These are phyloP conservation scores for Hemicordylus capensis DNA, from an alignment of 2,113 vertebrate genomes.

Conservation along the genomic window DNA sequence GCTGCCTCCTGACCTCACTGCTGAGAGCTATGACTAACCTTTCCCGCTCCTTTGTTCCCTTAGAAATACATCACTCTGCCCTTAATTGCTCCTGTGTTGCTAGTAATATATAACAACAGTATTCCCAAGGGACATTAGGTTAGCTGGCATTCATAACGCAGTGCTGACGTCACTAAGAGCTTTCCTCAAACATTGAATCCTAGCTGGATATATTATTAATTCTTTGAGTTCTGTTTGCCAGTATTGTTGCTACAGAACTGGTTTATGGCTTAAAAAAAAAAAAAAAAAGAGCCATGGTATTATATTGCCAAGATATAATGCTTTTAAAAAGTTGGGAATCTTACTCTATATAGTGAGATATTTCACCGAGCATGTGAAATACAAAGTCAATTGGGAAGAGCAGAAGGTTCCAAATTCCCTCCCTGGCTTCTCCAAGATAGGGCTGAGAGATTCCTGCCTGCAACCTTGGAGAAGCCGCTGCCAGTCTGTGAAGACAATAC, in stretches of 20 bases:
- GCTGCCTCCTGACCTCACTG: slow-evolving; percentile 8
- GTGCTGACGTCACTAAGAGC: not conserved
- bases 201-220: not conserved
- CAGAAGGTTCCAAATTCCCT: too few species aligned
- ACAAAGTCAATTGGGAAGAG: not conserved
- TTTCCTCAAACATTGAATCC: not conserved
- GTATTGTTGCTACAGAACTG: not conserved
- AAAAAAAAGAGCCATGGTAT: not conserved
- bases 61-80: slow-evolving; percentile 1
- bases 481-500: too few species aligned
- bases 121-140: not conserved
- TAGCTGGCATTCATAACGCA: not conserved
- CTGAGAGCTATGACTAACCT: slow-evolving; percentile 20
- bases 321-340: not conserved
- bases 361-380: not conserved
- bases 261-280: not conserved
- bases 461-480: too few species aligned
- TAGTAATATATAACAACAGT: slow-evolving; percentile 20
- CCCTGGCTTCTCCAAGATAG: too few species aligned
- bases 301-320: not conserved
- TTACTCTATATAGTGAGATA: not conserved
- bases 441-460: too few species aligned
- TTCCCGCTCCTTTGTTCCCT: slow-evolving; percentile 10
- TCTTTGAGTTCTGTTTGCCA: not conserved
- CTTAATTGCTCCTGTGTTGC: slow-evolving; percentile 1